These are phyloP conservation scores for Drosophila erecta DNA, from an alignment of 1,140 invertebrate genomes.

Conservation along the genomic window DNA sequence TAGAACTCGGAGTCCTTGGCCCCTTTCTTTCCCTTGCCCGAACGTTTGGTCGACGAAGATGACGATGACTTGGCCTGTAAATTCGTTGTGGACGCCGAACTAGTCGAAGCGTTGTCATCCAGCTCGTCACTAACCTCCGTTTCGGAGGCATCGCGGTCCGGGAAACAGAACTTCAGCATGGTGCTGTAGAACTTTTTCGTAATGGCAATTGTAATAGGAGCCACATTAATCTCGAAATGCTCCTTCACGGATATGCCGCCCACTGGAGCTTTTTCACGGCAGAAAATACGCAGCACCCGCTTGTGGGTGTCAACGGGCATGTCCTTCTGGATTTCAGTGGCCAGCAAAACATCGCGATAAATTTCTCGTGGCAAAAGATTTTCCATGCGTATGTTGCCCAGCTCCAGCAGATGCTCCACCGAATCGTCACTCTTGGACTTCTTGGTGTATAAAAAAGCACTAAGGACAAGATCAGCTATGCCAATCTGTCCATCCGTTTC, in stretches of 20 bases:
- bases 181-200: slow-evolving; percentile 99
- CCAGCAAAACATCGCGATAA: slow-evolving; percentile 96
- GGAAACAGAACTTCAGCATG: slow-evolving; percentile 99
- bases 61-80: slow-evolving; percentile 60
- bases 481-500: slow-evolving; percentile 98
- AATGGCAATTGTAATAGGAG: slow-evolving; percentile 96
- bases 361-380: slow-evolving; percentile 97
- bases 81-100: slow-evolving; percentile 79
- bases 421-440: slow-evolving; percentile 98
- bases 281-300: slow-evolving; percentile 94
- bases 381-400: slow-evolving; percentile 98
- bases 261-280: slow-evolving; percentile 95
- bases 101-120: slow-evolving; percentile 85
- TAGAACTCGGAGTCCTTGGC: slow-evolving; percentile 95
- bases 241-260: slow-evolving; percentile 99
- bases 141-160: slow-evolving; percentile 96
- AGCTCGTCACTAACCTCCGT: slow-evolving; percentile 88
- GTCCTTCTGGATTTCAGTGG: slow-evolving; percentile 94
- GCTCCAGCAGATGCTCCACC: slow-evolving; percentile 97
- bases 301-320: slow-evolving; percentile 94
- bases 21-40: slow-evolving; percentile 85
- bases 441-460: slow-evolving; percentile 99
- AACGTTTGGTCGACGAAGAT: slow-evolving; percentile 84
- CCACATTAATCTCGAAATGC: slow-evolving; percentile 98
- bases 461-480: slow-evolving; percentile 97